These are phyloP conservation scores for Artibeus jamaicensis DNA, from an alignment of 2,797 vertebrate genomes.

Conservation along the genomic window DNA sequence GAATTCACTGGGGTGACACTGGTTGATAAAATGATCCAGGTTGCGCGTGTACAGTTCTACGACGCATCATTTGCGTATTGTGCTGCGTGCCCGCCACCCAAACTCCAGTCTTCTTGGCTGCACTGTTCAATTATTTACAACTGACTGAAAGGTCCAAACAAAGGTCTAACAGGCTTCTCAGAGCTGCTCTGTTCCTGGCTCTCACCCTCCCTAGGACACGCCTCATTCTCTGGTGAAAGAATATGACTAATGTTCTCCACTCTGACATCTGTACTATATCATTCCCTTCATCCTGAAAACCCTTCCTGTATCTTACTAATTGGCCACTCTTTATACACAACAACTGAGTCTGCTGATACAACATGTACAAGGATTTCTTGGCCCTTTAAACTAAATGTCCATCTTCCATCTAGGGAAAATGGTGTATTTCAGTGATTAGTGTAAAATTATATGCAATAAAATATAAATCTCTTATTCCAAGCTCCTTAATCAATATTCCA, in stretches of 20 bases:
- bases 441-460: neutral
- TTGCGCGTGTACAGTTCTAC: too few species aligned
- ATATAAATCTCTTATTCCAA: neutral
- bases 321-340: neutral
- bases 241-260: neutral
- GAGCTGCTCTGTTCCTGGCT: fast-evolving
- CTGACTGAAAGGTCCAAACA: neutral
- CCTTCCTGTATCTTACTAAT: neutral
- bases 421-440: neutral
- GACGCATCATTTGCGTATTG: neutral
- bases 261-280: neutral
- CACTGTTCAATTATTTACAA: neutral
- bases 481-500: neutral
- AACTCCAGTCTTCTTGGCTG: neutral
- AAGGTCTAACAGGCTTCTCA: neutral
- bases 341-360: neutral
- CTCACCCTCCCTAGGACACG: neutral
- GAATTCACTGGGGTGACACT: neutral
- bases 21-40: neutral
- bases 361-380: neutral
- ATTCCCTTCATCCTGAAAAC: neutral
- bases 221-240: neutral
- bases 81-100: neutral
- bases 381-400: neutral
- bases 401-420: neutral